These are phyloP conservation scores for Cyphomyrmex costatus DNA, from an alignment of 1,140 invertebrate genomes.

Conservation along the genomic window DNA sequence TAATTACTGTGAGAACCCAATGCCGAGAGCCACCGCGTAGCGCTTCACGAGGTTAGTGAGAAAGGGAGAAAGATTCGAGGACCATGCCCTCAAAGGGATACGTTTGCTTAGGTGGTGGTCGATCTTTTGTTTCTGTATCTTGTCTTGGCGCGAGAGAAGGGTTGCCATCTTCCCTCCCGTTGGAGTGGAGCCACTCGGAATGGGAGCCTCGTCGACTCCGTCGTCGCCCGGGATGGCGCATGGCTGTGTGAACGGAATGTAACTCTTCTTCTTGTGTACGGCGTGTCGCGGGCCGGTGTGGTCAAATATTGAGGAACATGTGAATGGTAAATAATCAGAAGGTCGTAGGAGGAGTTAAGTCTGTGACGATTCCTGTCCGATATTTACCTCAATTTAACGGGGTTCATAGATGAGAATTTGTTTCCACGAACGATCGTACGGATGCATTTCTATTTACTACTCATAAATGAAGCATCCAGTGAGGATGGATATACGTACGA, in stretches of 20 bases:
- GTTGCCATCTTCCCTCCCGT: conserved; percentile 36
- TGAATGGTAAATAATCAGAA: conserved; percentile 72
- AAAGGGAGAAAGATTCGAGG: conserved; percentile 51
- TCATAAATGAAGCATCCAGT: conserved; percentile 41
- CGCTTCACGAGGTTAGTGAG: conserved; percentile 59
- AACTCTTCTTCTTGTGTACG: conserved; percentile 51
- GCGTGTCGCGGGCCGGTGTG: conserved; percentile 3
- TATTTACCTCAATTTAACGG: conserved; percentile 58
- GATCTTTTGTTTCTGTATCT: conserved; percentile 76
- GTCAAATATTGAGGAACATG: conserved; percentile 71
- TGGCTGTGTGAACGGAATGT: conserved; percentile 33
- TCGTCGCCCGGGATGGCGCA: conserved; percentile 16
- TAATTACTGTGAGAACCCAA: conserved; percentile 76
- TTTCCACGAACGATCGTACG: conserved; percentile 45
- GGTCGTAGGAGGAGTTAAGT: conserved; percentile 29
- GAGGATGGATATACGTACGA: not conserved
- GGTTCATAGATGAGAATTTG: conserved; percentile 21
- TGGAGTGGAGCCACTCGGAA: conserved; percentile 43
- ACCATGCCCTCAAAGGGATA: conserved; percentile 42
- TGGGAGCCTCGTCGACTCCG: conserved; percentile 30
- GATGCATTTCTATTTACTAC: conserved; percentile 54
- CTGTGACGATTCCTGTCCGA: not conserved
- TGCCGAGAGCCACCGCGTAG: conserved; percentile 53
- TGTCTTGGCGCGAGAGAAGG: conserved; percentile 59
- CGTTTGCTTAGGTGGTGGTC: conserved; percentile 70